phyloP scores from a whole-genome alignment of 2,113 vertebrate genomes.

The Emydura subglobosa region DNA sequence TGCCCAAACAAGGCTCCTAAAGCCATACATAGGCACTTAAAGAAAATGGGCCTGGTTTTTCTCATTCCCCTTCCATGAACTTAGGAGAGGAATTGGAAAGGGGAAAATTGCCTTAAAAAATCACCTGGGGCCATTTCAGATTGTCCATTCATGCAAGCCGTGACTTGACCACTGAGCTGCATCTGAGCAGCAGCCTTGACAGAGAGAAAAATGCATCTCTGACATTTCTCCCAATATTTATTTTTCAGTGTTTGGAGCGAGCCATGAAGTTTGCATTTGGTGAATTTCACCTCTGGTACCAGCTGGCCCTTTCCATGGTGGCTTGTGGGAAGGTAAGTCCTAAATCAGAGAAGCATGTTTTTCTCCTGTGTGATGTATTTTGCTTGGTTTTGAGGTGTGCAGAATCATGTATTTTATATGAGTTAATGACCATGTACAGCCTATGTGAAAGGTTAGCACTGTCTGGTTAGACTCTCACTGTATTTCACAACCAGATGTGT shows the following conservation, averaged over 20 bases:
- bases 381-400: background rate
- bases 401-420: background rate
- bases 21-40: background rate
- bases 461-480: background rate
- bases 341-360: background rate
- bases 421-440: background rate
- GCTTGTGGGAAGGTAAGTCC: constrained; percentile 95
- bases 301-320: constrained; percentile 96
- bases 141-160: background rate
- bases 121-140: background rate
- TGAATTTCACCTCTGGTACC: constrained; percentile 98
- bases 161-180: background rate
- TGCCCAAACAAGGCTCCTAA: background rate
- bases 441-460: background rate
- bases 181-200: background rate
- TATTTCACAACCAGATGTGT: background rate
- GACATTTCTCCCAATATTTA: background rate
- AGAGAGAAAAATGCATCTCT: background rate
- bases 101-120: background rate
- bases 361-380: background rate
- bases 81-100: background rate
- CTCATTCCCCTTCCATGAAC: background rate
- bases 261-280: constrained; percentile 97
- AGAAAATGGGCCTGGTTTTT: background rate
- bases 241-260: constrained; percentile 92